Percentiles rank a stretch among this genome's conserved stretches.
phyloP scores from a whole-genome alignment of 1,140 invertebrate genomes.

The Nephila pilipes region DNA sequence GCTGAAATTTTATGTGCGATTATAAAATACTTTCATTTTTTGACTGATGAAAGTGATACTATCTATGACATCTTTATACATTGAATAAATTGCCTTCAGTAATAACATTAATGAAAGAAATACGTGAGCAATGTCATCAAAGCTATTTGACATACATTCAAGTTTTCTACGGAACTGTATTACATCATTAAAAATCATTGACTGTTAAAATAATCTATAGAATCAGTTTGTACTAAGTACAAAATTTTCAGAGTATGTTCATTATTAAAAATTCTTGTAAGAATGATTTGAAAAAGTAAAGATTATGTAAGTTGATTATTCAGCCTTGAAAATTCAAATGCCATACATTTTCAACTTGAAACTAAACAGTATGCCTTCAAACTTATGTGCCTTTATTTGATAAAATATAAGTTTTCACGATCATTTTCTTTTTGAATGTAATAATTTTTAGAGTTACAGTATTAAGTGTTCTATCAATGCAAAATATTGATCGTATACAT shows the following conservation, averaged over 20 bases:
- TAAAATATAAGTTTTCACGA: background rate
- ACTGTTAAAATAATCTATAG: background rate
- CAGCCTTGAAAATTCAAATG: slow-evolving; percentile 11
- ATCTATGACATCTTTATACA: no score
- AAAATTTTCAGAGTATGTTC: background rate
- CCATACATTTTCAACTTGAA: slow-evolving; percentile 6
- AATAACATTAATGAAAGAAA: no score
- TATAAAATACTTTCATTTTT: no score
- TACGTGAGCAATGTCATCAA: no score
- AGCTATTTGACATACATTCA: no score
- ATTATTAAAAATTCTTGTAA: background rate
- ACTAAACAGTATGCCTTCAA: slow-evolving; percentile 26
- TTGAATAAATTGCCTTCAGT: no score
- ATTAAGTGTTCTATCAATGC: background rate
- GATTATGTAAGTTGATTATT: background rate
- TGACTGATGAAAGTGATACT: no score
- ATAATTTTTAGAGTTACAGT: background rate
- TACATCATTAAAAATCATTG: background rate
- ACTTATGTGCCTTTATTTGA: slow-evolving; percentile 34
- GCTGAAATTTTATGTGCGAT: no score
- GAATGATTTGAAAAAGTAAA: background rate
- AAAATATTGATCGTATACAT: background rate
- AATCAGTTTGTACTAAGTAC: background rate
- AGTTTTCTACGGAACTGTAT: background rate
- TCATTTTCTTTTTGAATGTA: background rate